Percentiles rank a stretch among this genome's conserved stretches.
Evolutionary conservation across 2,113 vertebrate genomes (phyloP).

Genomic region (Passer domesticus): DNA sequence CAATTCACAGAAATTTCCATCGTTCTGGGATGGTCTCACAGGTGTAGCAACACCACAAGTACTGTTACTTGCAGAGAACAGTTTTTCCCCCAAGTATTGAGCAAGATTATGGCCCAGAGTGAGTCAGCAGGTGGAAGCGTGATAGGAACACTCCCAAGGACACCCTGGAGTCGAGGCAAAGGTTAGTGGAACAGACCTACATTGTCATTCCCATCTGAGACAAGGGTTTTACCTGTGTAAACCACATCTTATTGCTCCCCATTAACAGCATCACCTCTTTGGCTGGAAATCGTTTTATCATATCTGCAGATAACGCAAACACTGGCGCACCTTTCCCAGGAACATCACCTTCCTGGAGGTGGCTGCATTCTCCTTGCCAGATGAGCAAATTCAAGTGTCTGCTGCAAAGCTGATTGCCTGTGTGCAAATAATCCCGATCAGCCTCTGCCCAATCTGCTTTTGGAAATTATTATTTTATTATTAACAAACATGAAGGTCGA

Average conservation of each 20-base stretch:
- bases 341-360: conserved; percentile 22
- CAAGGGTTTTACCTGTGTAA: conserved; percentile 28
- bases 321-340: background rate
- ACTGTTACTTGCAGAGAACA: background rate
- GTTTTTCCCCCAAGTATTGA: background rate
- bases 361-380: background rate
- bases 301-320: background rate
- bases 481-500: background rate
- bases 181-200: conserved; percentile 33
- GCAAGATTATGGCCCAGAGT: background rate
- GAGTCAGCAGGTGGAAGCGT: background rate
- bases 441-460: background rate
- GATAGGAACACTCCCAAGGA: conserved; percentile 57
- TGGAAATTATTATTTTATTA: conserved; percentile 3
- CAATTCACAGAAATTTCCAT: background rate
- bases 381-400: background rate
- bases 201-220: conserved; percentile 12
- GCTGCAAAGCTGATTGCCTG: background rate
- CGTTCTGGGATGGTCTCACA: background rate
- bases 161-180: conserved; percentile 35
- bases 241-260: background rate
- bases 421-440: background rate
- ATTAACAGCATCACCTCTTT: background rate
- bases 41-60: background rate
- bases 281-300: background rate